phyloP scores from a whole-genome alignment of 2,113 vertebrate genomes.

The Procapra przewalskii region DNA sequence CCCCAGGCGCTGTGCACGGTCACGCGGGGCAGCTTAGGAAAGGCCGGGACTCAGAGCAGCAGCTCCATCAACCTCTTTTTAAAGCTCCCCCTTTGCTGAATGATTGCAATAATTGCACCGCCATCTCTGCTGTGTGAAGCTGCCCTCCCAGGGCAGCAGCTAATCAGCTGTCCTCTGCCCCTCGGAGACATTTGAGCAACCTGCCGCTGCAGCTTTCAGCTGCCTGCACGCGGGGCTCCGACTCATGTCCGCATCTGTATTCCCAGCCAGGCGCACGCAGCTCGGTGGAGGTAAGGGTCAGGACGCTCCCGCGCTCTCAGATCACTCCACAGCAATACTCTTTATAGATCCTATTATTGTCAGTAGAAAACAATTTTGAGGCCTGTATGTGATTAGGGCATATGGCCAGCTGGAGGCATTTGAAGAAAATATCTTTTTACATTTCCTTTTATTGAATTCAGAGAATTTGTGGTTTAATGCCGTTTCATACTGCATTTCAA shows the following conservation, averaged over 20 bases:
- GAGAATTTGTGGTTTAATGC: conserved; percentile 45
- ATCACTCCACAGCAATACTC: conserved; percentile 30
- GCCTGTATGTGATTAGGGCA: conserved; percentile 62
- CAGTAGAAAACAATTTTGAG: conserved; percentile 65
- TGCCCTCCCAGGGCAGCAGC: not conserved
- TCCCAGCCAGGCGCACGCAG: not conserved
- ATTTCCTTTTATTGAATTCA: conserved; percentile 67
- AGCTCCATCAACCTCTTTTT: not conserved
- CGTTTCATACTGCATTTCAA: conserved; percentile 41
- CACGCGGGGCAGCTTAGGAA: not conserved
- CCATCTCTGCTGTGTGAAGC: not conserved
- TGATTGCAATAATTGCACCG: not conserved
- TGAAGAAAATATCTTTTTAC: conserved; percentile 68
- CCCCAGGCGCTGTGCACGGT: fast-evolving
- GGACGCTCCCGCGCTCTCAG: not conserved
- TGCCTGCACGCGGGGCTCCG: fast-evolving
- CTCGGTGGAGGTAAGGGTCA: not conserved
- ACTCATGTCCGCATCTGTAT: not conserved
- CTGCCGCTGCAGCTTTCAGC: not conserved
- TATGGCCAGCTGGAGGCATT: conserved; percentile 65
- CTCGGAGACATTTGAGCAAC: not conserved
- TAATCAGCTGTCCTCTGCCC: conserved; percentile 12
- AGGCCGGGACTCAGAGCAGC: not conserved
- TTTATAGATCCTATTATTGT: conserved; percentile 58
- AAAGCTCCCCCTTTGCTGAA: conserved; percentile 3